Base-by-base conservation (phyloP, 2,888 invertebrate species). In the Coremacera marginata region DNA sequence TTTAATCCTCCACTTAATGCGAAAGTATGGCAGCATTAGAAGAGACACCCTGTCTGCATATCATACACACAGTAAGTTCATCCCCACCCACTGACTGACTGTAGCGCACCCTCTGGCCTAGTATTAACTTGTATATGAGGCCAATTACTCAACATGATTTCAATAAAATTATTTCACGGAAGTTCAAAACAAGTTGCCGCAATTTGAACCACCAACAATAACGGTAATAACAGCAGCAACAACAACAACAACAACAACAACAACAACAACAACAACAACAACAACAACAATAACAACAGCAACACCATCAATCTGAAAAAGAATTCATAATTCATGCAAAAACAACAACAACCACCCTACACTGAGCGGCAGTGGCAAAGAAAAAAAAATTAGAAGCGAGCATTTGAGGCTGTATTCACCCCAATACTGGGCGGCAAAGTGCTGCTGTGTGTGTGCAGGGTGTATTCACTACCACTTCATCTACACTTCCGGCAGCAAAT, bases 271-370 rank as follows among this genome's bases (percentile, higher is more conserved):
- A 84, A 81, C 81, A 85, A 83, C 82, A 83, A 80, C 84, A 88
- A 88, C 87, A 88, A 44, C 11, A 44, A 44, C 44, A 44, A 44
- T 11, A 44, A 44, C 44, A 11, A 44, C 14, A n/a, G 81, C 81
- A 85, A 83, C 82, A 83, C 80, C 84, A 88, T 88, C 87, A 87
- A 88, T 88, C 88, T 88, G 86, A 86, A 87, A 88, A 88, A 87
- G 88, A 89, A 88, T 89, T 89, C 88, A 89, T 89, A 89, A 89
- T 89, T 89, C 89, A 89, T 89, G 88, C 87, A 88, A 44, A 44
- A 44, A 44, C 44, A 44, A 44, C 44, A 44, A 44, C 44, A 11
- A 44, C 14, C 44, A 44, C 44, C 44, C 44, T 44, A 11, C 44
- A 44, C 44, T 44, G 44, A 60, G 5, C 11, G 25, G 60, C 60